phyloP scores from a whole-genome alignment of 2,113 vertebrate genomes.

The human region GRCh38 chr7:120459001-120459500 shows the following conservation, averaged over 20 bases:
- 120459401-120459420: background rate
- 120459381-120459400: background rate
- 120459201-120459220: background rate
- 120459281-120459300: background rate
- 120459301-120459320: background rate
- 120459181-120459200: background rate
- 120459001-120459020: background rate
- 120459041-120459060: background rate
- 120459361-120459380: background rate
- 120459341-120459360: background rate
- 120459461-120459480: background rate
- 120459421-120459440: background rate
- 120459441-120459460: background rate
- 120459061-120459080: background rate
- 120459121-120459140: background rate
- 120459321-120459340: background rate
- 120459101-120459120: background rate
- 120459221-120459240: background rate
- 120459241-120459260: background rate
- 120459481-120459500: background rate
- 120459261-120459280: background rate
- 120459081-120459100: background rate
- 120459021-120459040: background rate
- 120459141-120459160: background rate
- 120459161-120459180: too few species aligned